Base-by-base conservation (phyloP, 2,797 vertebrate species). In the Hydrocynus forskahlii region DNA sequence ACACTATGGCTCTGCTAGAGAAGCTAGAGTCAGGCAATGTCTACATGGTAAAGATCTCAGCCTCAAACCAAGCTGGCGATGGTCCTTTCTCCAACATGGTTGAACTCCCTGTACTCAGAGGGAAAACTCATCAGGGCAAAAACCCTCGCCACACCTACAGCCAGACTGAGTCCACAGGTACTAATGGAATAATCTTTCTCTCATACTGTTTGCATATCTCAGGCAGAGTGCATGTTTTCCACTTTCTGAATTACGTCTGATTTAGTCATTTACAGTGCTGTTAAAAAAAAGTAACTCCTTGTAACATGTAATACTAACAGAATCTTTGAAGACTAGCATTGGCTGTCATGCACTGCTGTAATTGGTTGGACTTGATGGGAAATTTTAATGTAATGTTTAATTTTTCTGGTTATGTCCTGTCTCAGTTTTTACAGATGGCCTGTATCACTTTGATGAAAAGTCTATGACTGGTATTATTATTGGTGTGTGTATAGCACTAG, bases 1-100 rank as follows among this genome's bases (percentile, higher is more conserved):
- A 97, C 78, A 99, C 96, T 0, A 99, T 99, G 97, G 97, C 97
- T 81, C 89, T 99, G 84, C 91, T 99, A 83, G 97, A 99, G 91
- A 97, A 97, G 85, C 92, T 99, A 23, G 92, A 95, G 85, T 92
- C 94, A 0, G 98, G 97, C 60, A 96, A 94, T 0, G 84, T 97
- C 81, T 99, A 99, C 90, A 90, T 99, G 86, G 92, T 99, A 84
- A 97, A 99, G 93, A 95, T 99, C 81, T 95, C 96, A 0, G 97
- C 97, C 1, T 96, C 97, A 86, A 99, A 99, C 70, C 95, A 95
- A 80, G 94, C 96, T 3, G 98, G 98, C 40, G 96, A 99, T 21
- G 97, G 97, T 12, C 98, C 98, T 19, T 99, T 98, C 91, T 99
- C 97, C 48, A 92, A 90, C 69, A 92, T 90, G 0, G 95, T 98